Base-by-base conservation (phyloP, 1,140 invertebrate species). In the Mya arenaria region DNA sequence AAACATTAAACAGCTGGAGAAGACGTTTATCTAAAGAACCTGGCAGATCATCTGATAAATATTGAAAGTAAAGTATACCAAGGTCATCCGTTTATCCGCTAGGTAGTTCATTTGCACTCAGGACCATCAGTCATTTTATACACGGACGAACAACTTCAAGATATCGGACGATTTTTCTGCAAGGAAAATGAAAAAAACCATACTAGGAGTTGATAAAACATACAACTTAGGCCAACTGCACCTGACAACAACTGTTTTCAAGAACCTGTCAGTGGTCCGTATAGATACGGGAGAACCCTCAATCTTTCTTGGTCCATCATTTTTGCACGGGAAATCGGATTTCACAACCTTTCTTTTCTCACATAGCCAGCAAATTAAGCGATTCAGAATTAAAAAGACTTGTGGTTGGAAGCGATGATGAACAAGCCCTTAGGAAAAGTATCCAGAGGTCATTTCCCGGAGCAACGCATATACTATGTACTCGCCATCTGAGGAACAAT, bases 141-240 rank as follows among this genome's bases (percentile, higher is more conserved):
- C 17, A n/a, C n/a, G n/a, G n/a, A n/a, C n/a, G n/a, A n/a, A n/a
- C n/a, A n/a, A n/a, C n/a, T n/a, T n/a, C n/a, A n/a, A n/a, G n/a
- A n/a, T n/a, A n/a, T n/a, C n/a, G n/a, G n/a, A n/a, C n/a, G n/a
- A n/a, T n/a, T n/a, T n/a, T n/a, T n/a, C n/a, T n/a, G n/a, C n/a
- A n/a, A n/a, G n/a, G n/a, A n/a, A n/a, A n/a, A n/a, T n/a, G n/a
- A n/a, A n/a, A n/a, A n/a, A n/a, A n/a, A n/a, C n/a, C n/a, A n/a
- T n/a, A 32, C 36, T 71, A 71, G 39, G 44, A 17, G 23, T 71
- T 13, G 68, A 71, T 28, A 71, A 71, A 71, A 71, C 68, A 5
- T 68, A 68, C 37, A 69, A 69, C 25, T 48, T 69, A 48, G 66
- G 66, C 4, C 3, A 69, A 48, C 19, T 69, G 13, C 39, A 30